Percentiles rank a stretch among this genome's conserved stretches.
Evolutionary conservation across 2,888 invertebrate genomes (phyloP).

Genomic region (Ametastegia equiseti): DNA sequence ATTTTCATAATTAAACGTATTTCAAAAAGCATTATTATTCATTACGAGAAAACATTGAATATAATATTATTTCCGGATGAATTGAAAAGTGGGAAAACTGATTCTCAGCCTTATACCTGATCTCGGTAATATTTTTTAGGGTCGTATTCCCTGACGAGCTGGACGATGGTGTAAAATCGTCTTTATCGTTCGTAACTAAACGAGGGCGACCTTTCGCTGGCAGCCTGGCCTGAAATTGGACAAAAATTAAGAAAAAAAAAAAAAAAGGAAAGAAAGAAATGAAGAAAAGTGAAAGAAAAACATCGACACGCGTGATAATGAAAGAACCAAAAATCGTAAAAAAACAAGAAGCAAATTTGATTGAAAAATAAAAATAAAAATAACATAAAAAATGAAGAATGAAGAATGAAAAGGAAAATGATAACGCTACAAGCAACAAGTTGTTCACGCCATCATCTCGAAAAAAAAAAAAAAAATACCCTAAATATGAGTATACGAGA

Average conservation of each 20-base stretch:
- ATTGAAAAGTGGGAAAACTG: neutral
- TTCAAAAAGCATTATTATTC: neutral
- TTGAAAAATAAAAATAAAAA: neutral
- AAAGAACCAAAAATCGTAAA: neutral
- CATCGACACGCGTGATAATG: neutral
- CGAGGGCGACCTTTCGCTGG: neutral
- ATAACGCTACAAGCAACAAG: constrained; percentile 23
- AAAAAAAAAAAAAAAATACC: neutral
- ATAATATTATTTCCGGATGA: neutral
- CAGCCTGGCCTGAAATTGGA: constrained; percentile 34
- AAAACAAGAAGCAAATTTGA: neutral
- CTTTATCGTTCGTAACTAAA: neutral
- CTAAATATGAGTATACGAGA: neutral
- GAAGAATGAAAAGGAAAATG: neutral
- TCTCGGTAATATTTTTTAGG: neutral
- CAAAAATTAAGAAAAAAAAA: neutral
- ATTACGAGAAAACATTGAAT: neutral
- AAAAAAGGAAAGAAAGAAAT: neutral
- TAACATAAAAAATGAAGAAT: neutral
- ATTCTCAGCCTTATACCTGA: neutral
- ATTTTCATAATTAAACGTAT: neutral
- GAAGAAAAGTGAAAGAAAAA: neutral
- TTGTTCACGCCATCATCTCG: constrained; percentile 31
- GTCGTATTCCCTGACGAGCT: neutral
- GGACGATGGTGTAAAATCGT: neutral